Base-by-base conservation (phyloP, 92 coral and sea anemone genomes). In the Desmophyllum pertusum region DNA sequence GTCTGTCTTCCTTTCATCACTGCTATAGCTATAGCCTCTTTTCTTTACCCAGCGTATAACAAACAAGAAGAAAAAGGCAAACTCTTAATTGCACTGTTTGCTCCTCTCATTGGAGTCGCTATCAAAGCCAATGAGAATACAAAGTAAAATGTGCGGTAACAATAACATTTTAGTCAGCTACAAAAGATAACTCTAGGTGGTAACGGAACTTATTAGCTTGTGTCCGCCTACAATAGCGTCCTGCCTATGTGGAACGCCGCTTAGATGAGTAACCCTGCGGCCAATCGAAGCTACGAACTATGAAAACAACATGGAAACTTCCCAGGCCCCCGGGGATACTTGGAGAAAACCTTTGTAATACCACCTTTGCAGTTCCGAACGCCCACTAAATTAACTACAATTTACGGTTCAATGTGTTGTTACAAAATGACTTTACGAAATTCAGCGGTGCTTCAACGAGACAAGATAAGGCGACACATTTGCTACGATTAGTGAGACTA, bases 91-190 rank as follows among this genome's bases (percentile, higher is more conserved):
- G 71, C 71, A 15, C 9, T 66, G 3, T 66, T 66, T 31, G 57
- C 77, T 42, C 77, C 77, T 1, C 53, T 73, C 55, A 41, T 42
- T 48, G 77, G 35, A 3, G 77, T 73, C 53, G 18, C 40, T 3
- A 2, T 73, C 1, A 73, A 41, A 21, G 55, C 6, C 11, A 27
- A 25, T 10, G 65, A 59, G 27, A 59, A 59, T 6, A 59, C 11
- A 59, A 31, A 62, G 30, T 62, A 62, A 62, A 10, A 62, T 27
- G 36, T 30, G 7, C 11, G 6, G 36, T 18, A 37, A 37, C 30
- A 67, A 37, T 37, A 13, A 33, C 42, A 37, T 15, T 38, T 67
- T 0, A 38, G 17, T 67, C 18, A 17, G 7, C 73, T 7, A 10
- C 18, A 38, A 43, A 36, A 5, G 4, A 35, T 38, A 36, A 14